Conservation (phyloP, 2,113 vertebrate species). For the Todiramphus chloris region DNA sequence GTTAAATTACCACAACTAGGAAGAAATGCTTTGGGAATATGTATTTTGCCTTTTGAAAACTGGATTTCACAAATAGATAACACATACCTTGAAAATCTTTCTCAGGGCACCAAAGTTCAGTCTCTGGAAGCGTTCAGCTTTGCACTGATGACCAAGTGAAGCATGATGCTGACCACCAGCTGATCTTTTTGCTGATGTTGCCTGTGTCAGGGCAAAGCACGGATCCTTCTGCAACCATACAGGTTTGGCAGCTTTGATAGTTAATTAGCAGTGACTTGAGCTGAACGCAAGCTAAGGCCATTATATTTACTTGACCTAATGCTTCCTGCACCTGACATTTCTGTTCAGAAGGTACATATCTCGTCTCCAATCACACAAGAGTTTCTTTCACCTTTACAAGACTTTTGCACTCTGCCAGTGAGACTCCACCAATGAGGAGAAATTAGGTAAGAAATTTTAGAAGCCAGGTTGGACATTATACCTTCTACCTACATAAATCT, state of each 20-base stretch:
- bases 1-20: neutral
- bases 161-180: neutral
- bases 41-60: neutral
- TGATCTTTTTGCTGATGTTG: neutral
- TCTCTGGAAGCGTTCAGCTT: neutral
- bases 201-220: neutral
- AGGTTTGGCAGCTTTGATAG: neutral
- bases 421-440: neutral
- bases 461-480: neutral
- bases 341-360: neutral
- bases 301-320: neutral
- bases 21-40: neutral
- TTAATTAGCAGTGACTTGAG: neutral
- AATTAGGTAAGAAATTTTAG: neutral
- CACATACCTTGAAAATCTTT: neutral
- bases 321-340: neutral
- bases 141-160: neutral
- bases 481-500: neutral
- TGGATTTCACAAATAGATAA: neutral
- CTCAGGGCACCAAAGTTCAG: neutral
- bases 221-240: neutral
- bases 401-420: neutral
- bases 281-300: neutral
- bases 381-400: neutral
- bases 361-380: neutral